A percentile compares a stretch with the other conserved stretches of the same genome.
These are phyloP conservation scores for Drosophila pullipes DNA, from an alignment of 2,888 invertebrate species.

Conservation along the genomic window DNA sequence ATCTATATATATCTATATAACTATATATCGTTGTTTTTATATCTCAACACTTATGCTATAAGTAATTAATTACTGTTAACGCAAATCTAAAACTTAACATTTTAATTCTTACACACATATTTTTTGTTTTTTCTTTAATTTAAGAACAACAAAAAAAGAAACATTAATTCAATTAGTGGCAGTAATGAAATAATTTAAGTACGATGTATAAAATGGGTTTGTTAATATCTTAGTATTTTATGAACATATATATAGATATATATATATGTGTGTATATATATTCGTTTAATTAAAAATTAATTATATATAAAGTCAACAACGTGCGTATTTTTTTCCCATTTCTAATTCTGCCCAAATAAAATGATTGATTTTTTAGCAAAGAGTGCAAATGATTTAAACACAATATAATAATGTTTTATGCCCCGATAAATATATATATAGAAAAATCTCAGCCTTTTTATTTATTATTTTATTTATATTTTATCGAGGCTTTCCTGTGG, in stretches of 20 bases:
- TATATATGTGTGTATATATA: neutral
- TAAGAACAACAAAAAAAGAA: conserved; percentile 4
- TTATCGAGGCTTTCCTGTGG: neutral
- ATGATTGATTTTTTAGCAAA: conserved; percentile 3
- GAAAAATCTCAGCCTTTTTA: neutral
- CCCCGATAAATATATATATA: neutral
- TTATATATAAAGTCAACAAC: conserved; percentile 5
- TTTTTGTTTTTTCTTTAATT: neutral
- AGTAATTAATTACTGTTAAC: conserved; percentile 2
- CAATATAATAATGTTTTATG: neutral
- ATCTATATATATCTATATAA: conserved; percentile 1
- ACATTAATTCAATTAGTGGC: conserved; percentile 3
- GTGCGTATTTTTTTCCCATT: neutral
- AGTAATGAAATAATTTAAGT: conserved; percentile 4
- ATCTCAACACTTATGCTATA: neutral
- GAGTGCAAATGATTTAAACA: neutral
- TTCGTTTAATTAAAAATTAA: conserved; percentile 8
- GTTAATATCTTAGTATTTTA: conserved; percentile 9
- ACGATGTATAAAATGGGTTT: conserved; percentile 18
- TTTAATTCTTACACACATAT: conserved; percentile 1
- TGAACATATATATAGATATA: neutral
- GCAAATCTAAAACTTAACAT: neutral
- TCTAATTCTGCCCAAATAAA: conserved; percentile 6
- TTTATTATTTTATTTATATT: neutral
- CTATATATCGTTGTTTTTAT: neutral